A percentile compares a stretch with the other conserved stretches of the same genome.
Evolutionary conservation across 1,140 invertebrate species (phyloP).

Genomic region (Orchestia grillus): DNA sequence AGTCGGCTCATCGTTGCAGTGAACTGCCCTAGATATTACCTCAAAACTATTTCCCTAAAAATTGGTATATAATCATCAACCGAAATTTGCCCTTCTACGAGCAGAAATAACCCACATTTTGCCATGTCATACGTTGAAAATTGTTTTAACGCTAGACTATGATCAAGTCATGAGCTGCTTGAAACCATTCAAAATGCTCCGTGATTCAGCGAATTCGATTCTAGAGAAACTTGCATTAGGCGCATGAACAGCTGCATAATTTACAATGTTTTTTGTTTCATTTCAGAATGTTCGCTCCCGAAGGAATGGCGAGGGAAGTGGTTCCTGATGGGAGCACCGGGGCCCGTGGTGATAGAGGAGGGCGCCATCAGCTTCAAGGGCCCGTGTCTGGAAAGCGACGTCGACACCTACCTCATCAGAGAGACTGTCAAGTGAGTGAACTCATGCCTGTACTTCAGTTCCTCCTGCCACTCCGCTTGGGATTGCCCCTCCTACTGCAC

Average conservation of each 20-base stretch:
- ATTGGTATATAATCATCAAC: no score
- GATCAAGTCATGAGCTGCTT: no score
- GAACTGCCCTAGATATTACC: no score
- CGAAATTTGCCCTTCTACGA: no score
- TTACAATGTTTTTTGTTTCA: neutral
- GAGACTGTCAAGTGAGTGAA: constrained; percentile 45
- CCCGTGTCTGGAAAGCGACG: constrained; percentile 30
- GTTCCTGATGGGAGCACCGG: constrained; percentile 26
- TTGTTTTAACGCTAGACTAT: no score
- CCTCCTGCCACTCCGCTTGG: neutral
- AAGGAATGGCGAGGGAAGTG: constrained; percentile 47
- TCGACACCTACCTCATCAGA: constrained; percentile 56
- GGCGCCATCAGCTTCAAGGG: constrained; percentile 53
- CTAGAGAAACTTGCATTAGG: no score
- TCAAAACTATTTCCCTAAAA: no score
- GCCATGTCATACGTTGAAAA: no score
- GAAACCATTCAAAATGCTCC: no score
- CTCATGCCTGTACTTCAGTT: neutral
- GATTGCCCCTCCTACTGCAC: neutral
- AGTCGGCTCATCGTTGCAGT: no score
- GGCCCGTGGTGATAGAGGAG: constrained; percentile 53
- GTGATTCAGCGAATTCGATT: no score
- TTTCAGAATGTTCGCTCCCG: constrained; percentile 58
- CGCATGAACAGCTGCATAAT: neutral
- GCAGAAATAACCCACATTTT: no score